These are phyloP conservation scores for Bagarius yarrelli DNA, from an alignment of 2,113 vertebrate genomes.

Conservation along the genomic window DNA sequence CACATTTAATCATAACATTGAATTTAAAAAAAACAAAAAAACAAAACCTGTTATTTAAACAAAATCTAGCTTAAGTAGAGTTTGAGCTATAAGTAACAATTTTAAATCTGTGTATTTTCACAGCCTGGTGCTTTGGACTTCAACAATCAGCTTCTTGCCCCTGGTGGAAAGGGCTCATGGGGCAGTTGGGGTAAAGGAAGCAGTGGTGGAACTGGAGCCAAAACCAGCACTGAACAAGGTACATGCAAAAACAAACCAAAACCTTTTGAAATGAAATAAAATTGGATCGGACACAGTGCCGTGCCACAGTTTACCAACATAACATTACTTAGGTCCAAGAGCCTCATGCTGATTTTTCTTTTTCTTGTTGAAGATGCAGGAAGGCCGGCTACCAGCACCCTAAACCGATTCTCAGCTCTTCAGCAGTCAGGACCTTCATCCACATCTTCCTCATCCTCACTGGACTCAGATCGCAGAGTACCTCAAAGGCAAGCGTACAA, in stretches of 20 bases:
- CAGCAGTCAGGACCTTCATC: conserved; percentile 76
- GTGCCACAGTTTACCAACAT: too few relatives aligned
- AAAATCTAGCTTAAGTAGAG: too few relatives aligned
- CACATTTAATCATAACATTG: too few relatives aligned
- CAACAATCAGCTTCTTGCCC: conserved; percentile 89
- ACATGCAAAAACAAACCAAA: conserved; percentile 20
- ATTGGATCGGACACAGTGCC: too few relatives aligned
- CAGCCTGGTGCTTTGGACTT: conserved; percentile 88
- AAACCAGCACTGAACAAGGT: conserved; percentile 81
- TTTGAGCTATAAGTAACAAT: too few relatives aligned
- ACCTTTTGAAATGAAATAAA: too few relatives aligned
- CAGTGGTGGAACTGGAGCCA: conserved; percentile 88
- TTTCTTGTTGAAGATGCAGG: conserved; percentile 70
- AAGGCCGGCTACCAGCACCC: conserved; percentile 84
- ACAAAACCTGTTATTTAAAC: too few relatives aligned
- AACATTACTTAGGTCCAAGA: neutral
- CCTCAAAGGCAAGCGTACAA: conserved; percentile 78
- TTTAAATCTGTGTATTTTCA: neutral
- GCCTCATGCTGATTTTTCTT: neutral
- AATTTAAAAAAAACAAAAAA: too few relatives aligned
- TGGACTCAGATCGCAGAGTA: conserved; percentile 82
- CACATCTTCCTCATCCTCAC: conserved; percentile 52
- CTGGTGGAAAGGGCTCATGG: conserved; percentile 81
- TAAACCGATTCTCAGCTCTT: conserved; percentile 94
- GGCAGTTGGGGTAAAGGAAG: conserved; percentile 97